phyloP scores from a whole-genome alignment of 2,113 vertebrate genomes.

The Elaphurus davidianus region DNA sequence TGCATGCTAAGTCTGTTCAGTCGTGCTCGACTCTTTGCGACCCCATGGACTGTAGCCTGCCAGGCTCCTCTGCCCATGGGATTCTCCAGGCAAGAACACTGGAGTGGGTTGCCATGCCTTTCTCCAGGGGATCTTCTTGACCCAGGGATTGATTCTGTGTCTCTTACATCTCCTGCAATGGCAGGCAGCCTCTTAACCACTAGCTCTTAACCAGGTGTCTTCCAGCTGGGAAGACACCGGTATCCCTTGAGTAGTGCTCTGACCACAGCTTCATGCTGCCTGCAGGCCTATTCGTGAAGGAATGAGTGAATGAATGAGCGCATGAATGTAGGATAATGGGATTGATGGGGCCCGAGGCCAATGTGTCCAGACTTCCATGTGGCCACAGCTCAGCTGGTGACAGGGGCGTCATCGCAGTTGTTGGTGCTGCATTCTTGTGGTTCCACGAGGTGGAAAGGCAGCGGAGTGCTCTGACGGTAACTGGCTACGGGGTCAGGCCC shows the following conservation, averaged over 20 bases:
- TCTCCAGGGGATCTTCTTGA: not conserved
- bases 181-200: not conserved
- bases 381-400: not conserved
- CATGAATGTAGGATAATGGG: no score
- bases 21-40: not conserved
- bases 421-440: rapidly evolving
- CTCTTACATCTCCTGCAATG: not conserved
- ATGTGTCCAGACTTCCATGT: no score
- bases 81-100: not conserved
- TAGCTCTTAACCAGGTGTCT: not conserved
- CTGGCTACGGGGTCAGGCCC: rapidly evolving
- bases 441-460: rapidly evolving
- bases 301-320: not conserved
- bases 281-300: not conserved
- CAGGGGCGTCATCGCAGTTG: not conserved
- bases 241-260: not conserved
- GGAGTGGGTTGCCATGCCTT: not conserved
- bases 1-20: not conserved
- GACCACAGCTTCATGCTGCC: not conserved
- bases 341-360: not conserved
- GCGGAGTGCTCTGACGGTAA: not conserved
- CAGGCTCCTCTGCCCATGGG: not conserved
- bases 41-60: not conserved
- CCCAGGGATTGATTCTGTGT: not conserved
- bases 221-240: not conserved